These are phyloP conservation scores for Falcaria lacertinaria DNA, from an alignment of 2,888 invertebrate species.

Conservation along the genomic window DNA sequence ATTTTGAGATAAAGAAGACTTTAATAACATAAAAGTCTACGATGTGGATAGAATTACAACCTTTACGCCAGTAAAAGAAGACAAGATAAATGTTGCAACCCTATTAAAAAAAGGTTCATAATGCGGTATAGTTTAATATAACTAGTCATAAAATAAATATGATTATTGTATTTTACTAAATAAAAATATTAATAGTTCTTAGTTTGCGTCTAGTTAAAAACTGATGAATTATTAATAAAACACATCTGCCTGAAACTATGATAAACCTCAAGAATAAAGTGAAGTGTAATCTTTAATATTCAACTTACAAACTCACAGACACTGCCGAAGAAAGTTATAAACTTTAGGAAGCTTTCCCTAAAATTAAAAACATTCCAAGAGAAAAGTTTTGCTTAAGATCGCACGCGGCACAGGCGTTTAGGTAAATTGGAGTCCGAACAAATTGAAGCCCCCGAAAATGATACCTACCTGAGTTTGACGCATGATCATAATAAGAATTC, in stretches of 20 bases:
- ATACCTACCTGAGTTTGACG: slow-evolving; percentile 2
- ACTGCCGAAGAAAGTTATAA: slow-evolving; percentile 26
- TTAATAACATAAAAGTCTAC: slow-evolving; percentile 4
- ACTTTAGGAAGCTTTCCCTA: slow-evolving; percentile 21
- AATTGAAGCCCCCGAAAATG: slow-evolving; percentile 21
- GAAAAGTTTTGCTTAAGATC: slow-evolving; percentile 26
- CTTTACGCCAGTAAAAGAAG: neutral
- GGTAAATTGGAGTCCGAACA: slow-evolving; percentile 25
- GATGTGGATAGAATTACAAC: slow-evolving; percentile 9
- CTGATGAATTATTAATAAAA: neutral
- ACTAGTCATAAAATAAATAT: too few relatives aligned
- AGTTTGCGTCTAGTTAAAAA: too few relatives aligned
- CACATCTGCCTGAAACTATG: slow-evolving; percentile 5
- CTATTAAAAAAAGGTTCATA: slow-evolving; percentile 2
- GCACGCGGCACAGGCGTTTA: slow-evolving; percentile 14
- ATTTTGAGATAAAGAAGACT: slow-evolving; percentile 10
- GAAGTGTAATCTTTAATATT: slow-evolving; percentile 41
- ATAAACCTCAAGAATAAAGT: slow-evolving; percentile 18
- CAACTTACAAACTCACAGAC: slow-evolving; percentile 30
- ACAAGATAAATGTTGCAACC: neutral
- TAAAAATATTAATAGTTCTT: too few relatives aligned
- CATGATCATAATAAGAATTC: slow-evolving; percentile 9
- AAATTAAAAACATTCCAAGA: slow-evolving; percentile 35
- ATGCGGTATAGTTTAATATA: too few relatives aligned
- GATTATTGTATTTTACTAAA: too few relatives aligned